Base-by-base conservation (phyloP, 2,113 vertebrate species). In the Arizona elegans region DNA sequence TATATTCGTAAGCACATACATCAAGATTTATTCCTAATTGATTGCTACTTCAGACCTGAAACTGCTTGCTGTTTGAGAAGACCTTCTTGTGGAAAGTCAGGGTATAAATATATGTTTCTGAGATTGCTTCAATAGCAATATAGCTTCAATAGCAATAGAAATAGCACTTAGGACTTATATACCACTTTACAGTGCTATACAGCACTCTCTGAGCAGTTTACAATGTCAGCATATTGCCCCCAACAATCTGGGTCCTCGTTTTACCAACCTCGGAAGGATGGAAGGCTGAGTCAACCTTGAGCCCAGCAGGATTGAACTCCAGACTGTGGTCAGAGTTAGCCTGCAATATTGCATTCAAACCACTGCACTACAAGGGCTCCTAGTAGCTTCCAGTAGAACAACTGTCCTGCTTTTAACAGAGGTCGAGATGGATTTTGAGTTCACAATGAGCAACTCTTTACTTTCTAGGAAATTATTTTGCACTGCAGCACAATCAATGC, bases 1-100 rank as follows among this genome's bases (percentile, higher is more conserved):
- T 24, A 94, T 1, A 12, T 92, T 92, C 87, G 33, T 33, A 88
- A 96, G 93, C 94, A 96, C 12, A 56, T 47, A 29, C 54, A 58
- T 86, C 47, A 38, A 8, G 6, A 12, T 90, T n/a, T 47, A 62
- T 11, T 52, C 43, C 90, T 62, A 86, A 21, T 29, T 52, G 55
- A 6, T 0, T 86, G 23, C 86, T 53, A 6, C 56, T 86, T 93
- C 53, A 54, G 81, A 52, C 19, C 85, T 90, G 55, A 86, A 86
- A 90, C 21, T 10, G 52, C 58, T 91, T 75, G 62, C 54, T 85
- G 52, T 17, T 43, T 91, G n/a, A 59, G 26, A 92, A 92, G 62
- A 54, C n/a, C 24, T 88, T n/a, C 86, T 53, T 17, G 8, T 29
- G 81, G 19, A 92, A 87, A 87, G 29, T 87, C 29, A 65, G n/a